Conservation (phyloP, 2,113 vertebrate genomes). For the Oncorhynchus clarkii region DNA sequence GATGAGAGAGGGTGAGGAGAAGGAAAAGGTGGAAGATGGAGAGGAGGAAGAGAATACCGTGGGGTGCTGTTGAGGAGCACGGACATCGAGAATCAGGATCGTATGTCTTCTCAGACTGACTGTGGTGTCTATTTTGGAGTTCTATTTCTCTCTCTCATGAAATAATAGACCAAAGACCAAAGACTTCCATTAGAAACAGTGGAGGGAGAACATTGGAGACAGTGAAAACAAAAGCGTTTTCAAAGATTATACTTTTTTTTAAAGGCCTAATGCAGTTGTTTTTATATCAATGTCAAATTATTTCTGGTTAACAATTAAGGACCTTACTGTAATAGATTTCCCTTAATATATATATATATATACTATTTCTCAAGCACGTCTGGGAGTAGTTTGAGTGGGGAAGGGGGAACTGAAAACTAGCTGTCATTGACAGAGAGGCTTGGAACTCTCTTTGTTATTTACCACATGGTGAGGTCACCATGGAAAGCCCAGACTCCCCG, state of each 20-base stretch:
- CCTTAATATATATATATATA: too few species aligned
- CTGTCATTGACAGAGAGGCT: too few species aligned
- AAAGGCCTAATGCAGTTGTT: too few species aligned
- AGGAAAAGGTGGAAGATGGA: slow-evolving; percentile 38
- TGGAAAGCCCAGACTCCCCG: too few species aligned
- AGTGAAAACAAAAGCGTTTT: slow-evolving; percentile 21
- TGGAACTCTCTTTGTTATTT: too few species aligned
- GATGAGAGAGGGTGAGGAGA: slow-evolving; percentile 54
- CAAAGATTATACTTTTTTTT: slow-evolving; percentile 42
- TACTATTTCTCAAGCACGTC: too few species aligned
- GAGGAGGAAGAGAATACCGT: slow-evolving; percentile 30
- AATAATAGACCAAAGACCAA: background rate
- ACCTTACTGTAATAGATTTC: too few species aligned
- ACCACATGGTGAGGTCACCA: too few species aligned
- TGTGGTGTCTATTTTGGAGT: background rate
- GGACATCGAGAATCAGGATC: slow-evolving; percentile 39
- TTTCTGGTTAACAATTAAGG: too few species aligned
- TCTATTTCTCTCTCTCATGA: background rate
- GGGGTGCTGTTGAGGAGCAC: slow-evolving; percentile 19
- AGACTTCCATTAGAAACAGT: slow-evolving; percentile 26
- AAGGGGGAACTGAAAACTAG: too few species aligned
- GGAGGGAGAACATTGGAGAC: slow-evolving; percentile 9
- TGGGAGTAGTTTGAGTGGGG: too few species aligned
- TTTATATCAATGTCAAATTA: too few species aligned
- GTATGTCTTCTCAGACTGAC: slow-evolving; percentile 29